Evolutionary conservation across 30 jellyfish, hydroid and myxozoan species (phyloP).

Genomic region (Mastigias papua): DNA sequence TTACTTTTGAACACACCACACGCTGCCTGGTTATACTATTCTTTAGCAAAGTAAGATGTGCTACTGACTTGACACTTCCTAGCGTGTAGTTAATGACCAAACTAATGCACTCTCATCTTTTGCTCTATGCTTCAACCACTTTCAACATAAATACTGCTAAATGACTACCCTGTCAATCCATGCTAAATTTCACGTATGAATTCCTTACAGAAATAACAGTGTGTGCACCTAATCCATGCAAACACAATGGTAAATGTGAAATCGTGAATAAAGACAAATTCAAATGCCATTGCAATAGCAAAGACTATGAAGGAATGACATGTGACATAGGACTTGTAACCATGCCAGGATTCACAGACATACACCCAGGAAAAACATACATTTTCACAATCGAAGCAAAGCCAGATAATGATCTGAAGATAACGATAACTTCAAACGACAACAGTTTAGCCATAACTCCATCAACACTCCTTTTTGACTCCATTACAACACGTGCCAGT

Average conservation of each 20-base stretch:
- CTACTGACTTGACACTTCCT: no score
- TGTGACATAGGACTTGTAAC: conserved; percentile 58
- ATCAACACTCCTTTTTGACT: conserved; percentile 21
- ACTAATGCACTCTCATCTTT: no score
- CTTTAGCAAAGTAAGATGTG: no score
- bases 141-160: no score
- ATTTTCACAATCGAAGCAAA: conserved; percentile 46
- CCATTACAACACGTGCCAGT: background rate
- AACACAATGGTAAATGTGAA: conserved; percentile 57
- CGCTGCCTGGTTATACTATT: no score
- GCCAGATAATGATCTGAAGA: conserved; percentile 39
- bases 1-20: no score
- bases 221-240: conserved; percentile 81
- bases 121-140: no score
- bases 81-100: no score
- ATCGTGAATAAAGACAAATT: conserved; percentile 4
- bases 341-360: conserved; percentile 48
- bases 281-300: conserved; percentile 46
- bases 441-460: conserved; percentile 25
- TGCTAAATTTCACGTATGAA: background rate
- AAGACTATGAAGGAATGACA: conserved; percentile 57
- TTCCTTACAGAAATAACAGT: conserved; percentile 58
- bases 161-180: no score
- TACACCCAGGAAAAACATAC: background rate
- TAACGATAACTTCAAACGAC: conserved; percentile 16